phyloP scores from a whole-genome alignment of 2,888 invertebrate species.

The Cryptosula pallasiana region DNA sequence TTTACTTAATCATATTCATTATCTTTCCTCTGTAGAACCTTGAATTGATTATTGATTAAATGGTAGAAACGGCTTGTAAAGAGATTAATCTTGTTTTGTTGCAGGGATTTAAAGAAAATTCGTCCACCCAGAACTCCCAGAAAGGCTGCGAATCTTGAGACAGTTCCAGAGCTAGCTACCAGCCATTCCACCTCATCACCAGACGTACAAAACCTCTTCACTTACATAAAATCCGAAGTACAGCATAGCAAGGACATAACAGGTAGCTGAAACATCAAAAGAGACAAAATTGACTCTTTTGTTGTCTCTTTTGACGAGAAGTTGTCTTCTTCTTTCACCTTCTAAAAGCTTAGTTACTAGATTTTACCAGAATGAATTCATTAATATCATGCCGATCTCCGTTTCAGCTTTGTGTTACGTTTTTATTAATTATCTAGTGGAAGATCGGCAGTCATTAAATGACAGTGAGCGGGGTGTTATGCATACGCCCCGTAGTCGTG shows the following conservation, averaged over 20 bases:
- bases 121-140: constrained; percentile 14
- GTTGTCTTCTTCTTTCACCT: too few species aligned
- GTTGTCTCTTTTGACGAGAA: too few species aligned
- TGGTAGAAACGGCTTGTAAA: too few species aligned
- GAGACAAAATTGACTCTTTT: too few species aligned
- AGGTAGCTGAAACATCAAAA: too few species aligned
- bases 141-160: constrained; percentile 5
- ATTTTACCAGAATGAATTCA: too few species aligned
- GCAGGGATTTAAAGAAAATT: neutral
- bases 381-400: too few species aligned
- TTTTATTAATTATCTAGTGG: neutral
- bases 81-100: neutral
- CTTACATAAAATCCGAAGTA: neutral
- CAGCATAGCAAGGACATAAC: constrained; percentile 1
- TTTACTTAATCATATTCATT: too few species aligned
- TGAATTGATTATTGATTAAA: too few species aligned
- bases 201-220: constrained; percentile 2
- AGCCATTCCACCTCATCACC: neutral
- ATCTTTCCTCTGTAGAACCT: too few species aligned
- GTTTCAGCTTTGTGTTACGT: too few species aligned
- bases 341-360: too few species aligned
- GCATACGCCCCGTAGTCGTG: neutral
- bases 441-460: neutral
- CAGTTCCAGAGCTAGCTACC: constrained; percentile 3
- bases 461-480: neutral